A percentile compares a stretch with the other conserved stretches of the same genome.
phyloP scores from a whole-genome alignment of 2,113 vertebrate species.

The Guaruba guarouba region DNA sequence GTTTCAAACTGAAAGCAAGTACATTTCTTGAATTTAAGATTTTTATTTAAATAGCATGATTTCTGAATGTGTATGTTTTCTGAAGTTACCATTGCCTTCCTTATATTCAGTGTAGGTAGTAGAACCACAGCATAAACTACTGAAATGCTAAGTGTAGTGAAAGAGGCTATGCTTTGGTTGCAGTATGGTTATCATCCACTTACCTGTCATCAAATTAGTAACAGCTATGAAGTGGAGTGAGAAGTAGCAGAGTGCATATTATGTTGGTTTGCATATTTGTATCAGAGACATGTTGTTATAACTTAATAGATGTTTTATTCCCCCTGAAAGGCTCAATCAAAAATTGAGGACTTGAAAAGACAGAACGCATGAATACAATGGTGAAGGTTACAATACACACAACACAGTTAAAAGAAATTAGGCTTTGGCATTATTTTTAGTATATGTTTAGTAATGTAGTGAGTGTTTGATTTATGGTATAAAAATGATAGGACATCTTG shows the following conservation, averaged over 20 bases:
- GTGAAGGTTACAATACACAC: neutral
- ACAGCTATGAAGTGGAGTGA: neutral
- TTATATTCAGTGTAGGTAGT: neutral
- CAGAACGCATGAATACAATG: neutral
- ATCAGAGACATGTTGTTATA: neutral
- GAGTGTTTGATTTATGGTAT: neutral
- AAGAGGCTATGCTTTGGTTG: neutral
- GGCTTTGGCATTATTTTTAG: neutral
- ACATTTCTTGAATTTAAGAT: neutral
- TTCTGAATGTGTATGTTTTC: neutral
- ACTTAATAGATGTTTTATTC: neutral
- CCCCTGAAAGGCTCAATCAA: neutral
- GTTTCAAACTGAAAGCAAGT: neutral
- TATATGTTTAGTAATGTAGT: neutral
- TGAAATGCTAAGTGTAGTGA: neutral
- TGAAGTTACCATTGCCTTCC: neutral
- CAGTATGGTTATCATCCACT: neutral
- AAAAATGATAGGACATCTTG: neutral
- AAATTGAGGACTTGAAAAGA: neutral
- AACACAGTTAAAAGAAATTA: neutral
- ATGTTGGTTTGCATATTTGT: neutral
- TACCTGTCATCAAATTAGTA: neutral
- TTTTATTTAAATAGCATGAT: neutral
- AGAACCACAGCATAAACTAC: neutral
- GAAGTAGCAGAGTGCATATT: neutral